Evolutionary conservation across 1,140 invertebrate species (phyloP).

Genomic region (Heliconius himera): DNA sequence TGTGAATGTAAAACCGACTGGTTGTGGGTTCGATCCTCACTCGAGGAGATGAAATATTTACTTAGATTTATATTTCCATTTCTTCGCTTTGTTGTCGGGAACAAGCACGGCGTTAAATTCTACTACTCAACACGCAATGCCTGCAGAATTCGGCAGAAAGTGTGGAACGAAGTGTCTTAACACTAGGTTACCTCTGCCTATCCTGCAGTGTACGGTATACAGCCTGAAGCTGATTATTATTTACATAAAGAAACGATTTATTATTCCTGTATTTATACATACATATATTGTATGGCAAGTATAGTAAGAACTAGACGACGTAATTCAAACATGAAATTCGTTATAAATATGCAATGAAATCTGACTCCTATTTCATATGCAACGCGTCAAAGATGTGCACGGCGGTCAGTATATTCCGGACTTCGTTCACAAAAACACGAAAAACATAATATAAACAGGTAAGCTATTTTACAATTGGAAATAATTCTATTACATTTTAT

Average conservation of each 20-base stretch:
- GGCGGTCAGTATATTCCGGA: conserved; percentile 49
- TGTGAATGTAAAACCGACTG: too few species aligned
- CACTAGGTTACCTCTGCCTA: too few species aligned
- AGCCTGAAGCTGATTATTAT: background rate
- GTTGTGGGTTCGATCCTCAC: too few species aligned
- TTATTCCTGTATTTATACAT: background rate
- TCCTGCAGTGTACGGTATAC: too few species aligned
- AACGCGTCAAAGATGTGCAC: conserved; percentile 46
- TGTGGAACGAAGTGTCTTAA: too few species aligned
- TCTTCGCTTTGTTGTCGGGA: too few species aligned
- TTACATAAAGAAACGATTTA: background rate
- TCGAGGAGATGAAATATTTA: too few species aligned
- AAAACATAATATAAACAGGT: background rate
- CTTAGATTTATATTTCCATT: too few species aligned
- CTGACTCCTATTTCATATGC: conserved; percentile 68
- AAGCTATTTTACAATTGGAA: background rate
- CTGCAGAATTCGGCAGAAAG: too few species aligned
- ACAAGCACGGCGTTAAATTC: too few species aligned
- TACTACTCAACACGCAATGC: too few species aligned
- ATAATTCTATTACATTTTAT: background rate
- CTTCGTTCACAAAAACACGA: conserved; percentile 29
- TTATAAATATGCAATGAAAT: conserved; percentile 75
- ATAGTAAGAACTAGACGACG: conserved; percentile 31
- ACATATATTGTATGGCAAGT: background rate
- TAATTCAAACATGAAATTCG: conserved; percentile 72